These are phyloP conservation scores for Allacma fusca DNA, from an alignment of 2,888 invertebrate species.

Conservation along the genomic window DNA sequence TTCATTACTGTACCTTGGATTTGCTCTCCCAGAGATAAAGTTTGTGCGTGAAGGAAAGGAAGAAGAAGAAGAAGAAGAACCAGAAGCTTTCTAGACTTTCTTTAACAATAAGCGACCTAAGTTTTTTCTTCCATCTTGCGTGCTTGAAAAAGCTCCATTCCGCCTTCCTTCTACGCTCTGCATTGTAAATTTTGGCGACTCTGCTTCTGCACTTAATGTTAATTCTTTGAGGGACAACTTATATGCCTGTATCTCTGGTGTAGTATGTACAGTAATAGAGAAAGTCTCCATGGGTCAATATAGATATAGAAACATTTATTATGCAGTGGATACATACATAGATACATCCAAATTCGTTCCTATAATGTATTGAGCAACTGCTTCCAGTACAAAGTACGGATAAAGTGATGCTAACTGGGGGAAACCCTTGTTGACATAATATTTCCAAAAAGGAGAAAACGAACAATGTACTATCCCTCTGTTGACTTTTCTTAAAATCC, in stretches of 20 bases:
- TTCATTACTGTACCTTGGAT: too few relatives aligned
- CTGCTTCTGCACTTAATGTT: too few relatives aligned
- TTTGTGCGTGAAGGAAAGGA: not conserved
- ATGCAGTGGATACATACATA: too few relatives aligned
- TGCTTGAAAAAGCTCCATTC: not conserved
- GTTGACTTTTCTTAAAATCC: conserved; percentile 53
- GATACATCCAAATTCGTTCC: too few relatives aligned
- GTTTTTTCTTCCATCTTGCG: not conserved
- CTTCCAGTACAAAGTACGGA: not conserved
- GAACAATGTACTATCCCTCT: conserved; percentile 30
- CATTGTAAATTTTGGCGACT: not conserved
- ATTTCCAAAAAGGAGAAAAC: not conserved
- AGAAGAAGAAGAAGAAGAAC: not conserved
- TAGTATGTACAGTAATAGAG: not conserved
- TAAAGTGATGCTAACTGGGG: not conserved
- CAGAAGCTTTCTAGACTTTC: not conserved
- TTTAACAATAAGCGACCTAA: too few relatives aligned
- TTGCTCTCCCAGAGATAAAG: too few relatives aligned
- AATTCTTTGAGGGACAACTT: too few relatives aligned
- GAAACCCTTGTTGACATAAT: not conserved
- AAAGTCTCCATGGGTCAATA: too few relatives aligned
- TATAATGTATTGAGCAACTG: too few relatives aligned
- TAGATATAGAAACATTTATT: too few relatives aligned
- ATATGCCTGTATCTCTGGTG: too few relatives aligned
- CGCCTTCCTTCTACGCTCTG: not conserved